Base-by-base conservation (phyloP, 2,888 invertebrate species). In the Miltochrista miniata region DNA sequence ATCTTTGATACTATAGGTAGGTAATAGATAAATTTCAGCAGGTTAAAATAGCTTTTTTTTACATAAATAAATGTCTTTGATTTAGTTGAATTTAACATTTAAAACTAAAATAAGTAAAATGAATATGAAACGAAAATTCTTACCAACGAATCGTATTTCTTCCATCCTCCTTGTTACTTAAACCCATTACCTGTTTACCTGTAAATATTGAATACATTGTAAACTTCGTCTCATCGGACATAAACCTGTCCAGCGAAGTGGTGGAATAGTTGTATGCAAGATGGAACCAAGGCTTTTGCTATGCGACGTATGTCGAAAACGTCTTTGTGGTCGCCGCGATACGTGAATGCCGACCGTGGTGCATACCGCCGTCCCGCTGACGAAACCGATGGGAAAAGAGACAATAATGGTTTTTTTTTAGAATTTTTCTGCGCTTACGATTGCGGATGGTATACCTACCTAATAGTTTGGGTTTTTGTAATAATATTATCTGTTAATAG, bases 241-340 rank as follows among this genome's bases (percentile, higher is more conserved):
- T 86, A 81, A 85, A 67, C 64, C 77, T 68, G 64, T 85, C 85
- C 85, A 54, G 61, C 55, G 71, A 79, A 81, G 85, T 86, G 85
- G 82, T 72, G 77, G 86, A 83, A 89, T 87, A 84, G 87, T 79
- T 83, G 87, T 86, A 83, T 81, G 64, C 76, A 75, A 78, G 73
- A 79, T 67, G 71, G 76, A 78, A 81, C 79, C 78, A 68, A 57
- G 60, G 75, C 83, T 85, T 74, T 79, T 76, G 87, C 76, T 87
- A 91, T 91, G 80, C 85, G 60, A 73, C 68, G 73, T 82, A 90
- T 88, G 84, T 68, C 66, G 67, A 83, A 69, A 68, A 85, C 81
- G 76, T 78, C 88, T 91, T 91, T 91, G 88, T 81, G 72, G 53
- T 64, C 61, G 80, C 90, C 90, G 89, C 61, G 56, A 59, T 58